Evolutionary conservation across 2,797 vertebrate species (phyloP).

Genomic region (Gymnothorax reevesii): DNA sequence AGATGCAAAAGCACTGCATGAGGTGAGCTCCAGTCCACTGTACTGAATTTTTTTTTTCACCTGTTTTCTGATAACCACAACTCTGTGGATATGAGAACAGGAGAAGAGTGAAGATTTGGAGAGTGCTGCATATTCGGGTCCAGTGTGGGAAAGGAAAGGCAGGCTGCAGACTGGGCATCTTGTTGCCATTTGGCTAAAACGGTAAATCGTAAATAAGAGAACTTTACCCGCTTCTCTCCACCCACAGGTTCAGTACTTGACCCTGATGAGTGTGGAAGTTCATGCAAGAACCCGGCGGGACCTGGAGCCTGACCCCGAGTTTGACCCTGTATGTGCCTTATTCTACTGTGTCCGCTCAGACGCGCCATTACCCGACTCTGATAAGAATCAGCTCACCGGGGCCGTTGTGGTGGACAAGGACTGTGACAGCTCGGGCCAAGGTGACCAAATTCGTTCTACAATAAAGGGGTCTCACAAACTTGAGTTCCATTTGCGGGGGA

Average conservation of each 20-base stretch:
- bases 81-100: background rate
- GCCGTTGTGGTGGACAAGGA: constrained; percentile 87
- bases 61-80: background rate
- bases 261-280: constrained; percentile 92
- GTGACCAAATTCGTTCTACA: constrained; percentile 54
- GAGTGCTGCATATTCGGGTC: background rate
- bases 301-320: constrained; percentile 95
- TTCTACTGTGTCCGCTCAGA: constrained; percentile 95
- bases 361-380: constrained; percentile 69
- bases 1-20: constrained; percentile 95
- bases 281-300: constrained; percentile 91
- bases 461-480: background rate
- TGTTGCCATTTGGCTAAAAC: background rate
- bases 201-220: background rate
- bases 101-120: background rate
- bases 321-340: constrained; percentile 96
- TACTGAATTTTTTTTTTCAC: background rate
- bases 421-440: constrained; percentile 67
- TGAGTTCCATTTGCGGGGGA: background rate
- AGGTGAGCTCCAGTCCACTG: constrained; percentile 74
- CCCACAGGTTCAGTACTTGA: constrained; percentile 88
- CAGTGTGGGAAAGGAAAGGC: background rate
- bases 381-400: constrained; percentile 79
- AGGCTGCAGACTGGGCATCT: background rate
- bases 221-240: constrained; percentile 40